Conservation (phyloP, 2,888 invertebrate species). For the Clitarchus hookeri region DNA sequence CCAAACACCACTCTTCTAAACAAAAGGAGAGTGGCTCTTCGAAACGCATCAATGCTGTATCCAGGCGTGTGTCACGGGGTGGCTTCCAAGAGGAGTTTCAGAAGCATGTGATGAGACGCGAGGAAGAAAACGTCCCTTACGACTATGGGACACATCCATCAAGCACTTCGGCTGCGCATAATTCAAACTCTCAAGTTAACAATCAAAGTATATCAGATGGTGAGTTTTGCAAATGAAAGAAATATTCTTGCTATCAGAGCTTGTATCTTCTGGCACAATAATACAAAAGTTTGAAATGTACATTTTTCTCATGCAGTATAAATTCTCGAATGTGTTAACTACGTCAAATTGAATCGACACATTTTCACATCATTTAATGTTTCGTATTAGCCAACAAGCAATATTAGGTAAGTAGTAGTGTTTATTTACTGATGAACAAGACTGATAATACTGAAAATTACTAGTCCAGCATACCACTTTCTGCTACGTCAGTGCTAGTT, state of each 20-base stretch:
- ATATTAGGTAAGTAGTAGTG: too few species aligned
- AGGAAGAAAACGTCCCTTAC: background rate
- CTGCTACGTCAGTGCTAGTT: too few species aligned
- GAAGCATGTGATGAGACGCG: constrained; percentile 31
- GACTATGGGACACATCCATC: constrained; percentile 30
- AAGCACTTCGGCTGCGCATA: background rate
- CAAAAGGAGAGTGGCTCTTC: background rate
- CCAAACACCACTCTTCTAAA: background rate
- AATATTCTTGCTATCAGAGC: background rate
- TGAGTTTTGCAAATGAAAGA: background rate
- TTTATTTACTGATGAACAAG: too few species aligned
- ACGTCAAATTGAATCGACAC: too few species aligned
- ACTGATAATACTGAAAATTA: too few species aligned
- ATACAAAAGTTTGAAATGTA: background rate
- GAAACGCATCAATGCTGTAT: background rate
- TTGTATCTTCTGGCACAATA: background rate
- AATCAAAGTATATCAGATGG: background rate
- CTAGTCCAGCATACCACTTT: too few species aligned
- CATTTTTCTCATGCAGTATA: too few species aligned
- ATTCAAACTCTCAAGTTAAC: background rate
- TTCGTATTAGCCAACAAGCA: too few species aligned
- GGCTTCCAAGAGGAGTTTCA: constrained; percentile 42
- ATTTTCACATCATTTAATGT: too few species aligned
- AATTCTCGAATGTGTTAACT: too few species aligned
- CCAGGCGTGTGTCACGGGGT: constrained; percentile 1